Evolutionary conservation across 2,888 invertebrate species (phyloP).

Genomic region (Leptinotarsa juncta): DNA sequence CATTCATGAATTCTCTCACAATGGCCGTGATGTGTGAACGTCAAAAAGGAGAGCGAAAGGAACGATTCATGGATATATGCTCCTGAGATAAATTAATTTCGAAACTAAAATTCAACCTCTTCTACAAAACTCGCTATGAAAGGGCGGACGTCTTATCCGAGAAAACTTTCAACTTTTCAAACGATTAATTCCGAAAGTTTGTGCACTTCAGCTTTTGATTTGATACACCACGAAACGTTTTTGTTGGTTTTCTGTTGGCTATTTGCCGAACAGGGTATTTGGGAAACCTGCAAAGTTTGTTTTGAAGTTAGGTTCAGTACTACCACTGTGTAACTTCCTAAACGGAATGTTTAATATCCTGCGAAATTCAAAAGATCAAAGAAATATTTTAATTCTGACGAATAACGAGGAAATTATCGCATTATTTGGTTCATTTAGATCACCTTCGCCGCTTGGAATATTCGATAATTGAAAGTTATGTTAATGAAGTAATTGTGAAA

Average conservation of each 20-base stretch:
- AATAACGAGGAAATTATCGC: too few relatives aligned
- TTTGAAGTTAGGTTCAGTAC: not conserved
- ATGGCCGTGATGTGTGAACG: too few relatives aligned
- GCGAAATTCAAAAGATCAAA: too few relatives aligned
- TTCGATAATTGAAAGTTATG: too few relatives aligned
- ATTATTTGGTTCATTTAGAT: too few relatives aligned
- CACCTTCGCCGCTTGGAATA: too few relatives aligned
- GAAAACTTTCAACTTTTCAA: conserved; percentile 31
- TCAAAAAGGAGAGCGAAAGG: too few relatives aligned
- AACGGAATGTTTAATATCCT: not conserved
- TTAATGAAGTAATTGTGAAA: too few relatives aligned
- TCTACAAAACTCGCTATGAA: conserved; percentile 10
- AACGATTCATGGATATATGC: not conserved
- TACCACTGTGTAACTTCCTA: not conserved
- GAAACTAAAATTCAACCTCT: not conserved
- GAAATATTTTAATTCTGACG: too few relatives aligned
- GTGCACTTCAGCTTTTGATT: conserved; percentile 28
- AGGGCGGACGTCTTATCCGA: conserved; percentile 12
- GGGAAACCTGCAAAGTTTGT: not conserved
- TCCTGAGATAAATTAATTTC: conserved; percentile 16
- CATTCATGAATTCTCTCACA: too few relatives aligned
- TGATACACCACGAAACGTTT: conserved; percentile 22
- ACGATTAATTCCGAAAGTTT: conserved; percentile 30
- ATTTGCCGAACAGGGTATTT: conserved; percentile 5
- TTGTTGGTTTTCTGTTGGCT: not conserved